A percentile compares a stretch with the other conserved stretches of the same genome.
Evolutionary conservation across 2,113 vertebrate species (phyloP).

Genomic region (Dasyurus viverrinus): DNA sequence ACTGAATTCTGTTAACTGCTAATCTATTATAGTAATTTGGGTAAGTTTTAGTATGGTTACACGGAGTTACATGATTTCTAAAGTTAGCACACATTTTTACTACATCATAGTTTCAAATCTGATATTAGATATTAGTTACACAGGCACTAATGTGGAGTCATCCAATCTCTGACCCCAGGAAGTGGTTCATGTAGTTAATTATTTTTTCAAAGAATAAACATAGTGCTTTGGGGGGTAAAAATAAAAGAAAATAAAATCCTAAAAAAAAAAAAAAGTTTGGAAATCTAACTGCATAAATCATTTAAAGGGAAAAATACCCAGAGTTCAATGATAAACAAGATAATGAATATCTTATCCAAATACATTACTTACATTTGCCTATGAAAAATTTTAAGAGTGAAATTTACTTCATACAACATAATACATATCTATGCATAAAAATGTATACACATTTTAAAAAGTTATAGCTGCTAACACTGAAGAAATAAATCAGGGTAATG

Average conservation of each 20-base stretch:
- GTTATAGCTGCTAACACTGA: not conserved
- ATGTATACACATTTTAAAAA: constrained; percentile 5
- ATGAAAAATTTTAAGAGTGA: not conserved
- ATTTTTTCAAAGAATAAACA: constrained; percentile 70
- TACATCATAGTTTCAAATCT: constrained; percentile 45
- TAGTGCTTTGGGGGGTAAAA: constrained; percentile 44
- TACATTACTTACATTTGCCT: not conserved
- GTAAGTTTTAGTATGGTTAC: not conserved
- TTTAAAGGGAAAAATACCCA: constrained; percentile 47
- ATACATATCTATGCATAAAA: not conserved
- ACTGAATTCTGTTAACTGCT: constrained; percentile 11
- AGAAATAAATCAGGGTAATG: constrained; percentile 2
- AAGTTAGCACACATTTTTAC: constrained; percentile 34
- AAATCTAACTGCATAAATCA: constrained; percentile 46
- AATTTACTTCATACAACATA: not conserved
- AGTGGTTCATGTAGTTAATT: constrained; percentile 67
- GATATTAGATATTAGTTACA: constrained; percentile 28
- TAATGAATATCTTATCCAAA: constrained; percentile 26
- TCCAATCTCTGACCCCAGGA: constrained; percentile 49
- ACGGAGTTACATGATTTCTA: not conserved
- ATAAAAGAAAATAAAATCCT: constrained; percentile 43
- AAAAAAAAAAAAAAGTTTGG: constrained; percentile 47
- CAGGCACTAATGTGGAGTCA: constrained; percentile 54
- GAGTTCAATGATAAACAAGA: not conserved
- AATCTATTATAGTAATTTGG: not conserved